These are phyloP conservation scores for Trypoxylus dichotomus DNA, from an alignment of 1,140 invertebrate genomes.

Conservation along the genomic window DNA sequence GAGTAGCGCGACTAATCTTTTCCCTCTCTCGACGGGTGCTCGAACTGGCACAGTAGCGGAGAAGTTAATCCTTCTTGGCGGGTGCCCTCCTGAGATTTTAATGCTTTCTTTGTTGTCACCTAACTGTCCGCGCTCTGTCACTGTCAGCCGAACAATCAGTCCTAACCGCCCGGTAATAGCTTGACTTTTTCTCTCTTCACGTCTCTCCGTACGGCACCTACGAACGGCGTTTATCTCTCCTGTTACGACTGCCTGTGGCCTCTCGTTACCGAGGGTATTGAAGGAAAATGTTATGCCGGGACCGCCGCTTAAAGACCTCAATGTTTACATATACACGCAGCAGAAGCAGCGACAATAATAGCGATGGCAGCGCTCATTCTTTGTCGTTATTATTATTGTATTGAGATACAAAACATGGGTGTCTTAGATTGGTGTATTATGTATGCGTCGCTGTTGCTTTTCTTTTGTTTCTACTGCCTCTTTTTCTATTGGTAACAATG, in stretches of 20 bases:
- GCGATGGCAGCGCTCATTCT: background rate
- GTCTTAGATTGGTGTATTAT: no score
- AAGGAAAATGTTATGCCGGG: conserved; percentile 7
- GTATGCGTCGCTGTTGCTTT: no score
- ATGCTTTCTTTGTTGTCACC: conserved; percentile 40
- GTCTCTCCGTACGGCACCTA: background rate
- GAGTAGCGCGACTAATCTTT: conserved; percentile 19
- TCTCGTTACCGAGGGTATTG: conserved; percentile 12
- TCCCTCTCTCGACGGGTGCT: conserved; percentile 29
- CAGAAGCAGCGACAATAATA: no score
- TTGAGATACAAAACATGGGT: no score
- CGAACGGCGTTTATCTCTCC: background rate
- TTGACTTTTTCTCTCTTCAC: conserved; percentile 10
- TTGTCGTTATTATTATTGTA: no score
- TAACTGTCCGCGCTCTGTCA: conserved; percentile 41
- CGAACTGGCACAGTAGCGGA: conserved; percentile 33
- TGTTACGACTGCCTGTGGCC: conserved; percentile 32
- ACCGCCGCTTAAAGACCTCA: no score
- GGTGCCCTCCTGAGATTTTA: conserved; percentile 28
- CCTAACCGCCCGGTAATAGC: conserved; percentile 34
- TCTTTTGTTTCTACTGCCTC: no score
- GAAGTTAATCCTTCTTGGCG: conserved; percentile 38
- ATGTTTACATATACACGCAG: no score
- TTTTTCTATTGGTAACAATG: no score
- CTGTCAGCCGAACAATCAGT: conserved; percentile 38